Evolutionary conservation across 1,140 invertebrate species (phyloP).

Genomic region (Leptonema lineaticorne): DNA sequence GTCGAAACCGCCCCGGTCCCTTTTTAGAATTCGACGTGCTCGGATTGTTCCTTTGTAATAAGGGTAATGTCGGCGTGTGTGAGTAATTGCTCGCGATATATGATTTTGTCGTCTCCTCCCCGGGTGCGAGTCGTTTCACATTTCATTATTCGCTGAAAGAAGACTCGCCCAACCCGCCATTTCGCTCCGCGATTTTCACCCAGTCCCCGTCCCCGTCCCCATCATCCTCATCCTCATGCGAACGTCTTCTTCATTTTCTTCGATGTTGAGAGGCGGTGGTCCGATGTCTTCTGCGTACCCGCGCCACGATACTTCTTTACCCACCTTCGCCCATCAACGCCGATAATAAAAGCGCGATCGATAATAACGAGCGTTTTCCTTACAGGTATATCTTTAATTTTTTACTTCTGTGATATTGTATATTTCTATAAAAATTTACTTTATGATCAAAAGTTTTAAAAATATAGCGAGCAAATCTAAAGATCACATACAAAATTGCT

Average conservation of each 20-base stretch:
- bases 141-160: conserved; percentile 33
- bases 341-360: conserved; percentile 28
- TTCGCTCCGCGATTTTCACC: neutral
- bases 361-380: conserved; percentile 27
- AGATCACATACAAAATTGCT: too few species aligned
- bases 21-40: conserved; percentile 8
- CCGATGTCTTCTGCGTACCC: too few species aligned
- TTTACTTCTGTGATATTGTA: too few species aligned
- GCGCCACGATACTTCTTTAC: too few species aligned
- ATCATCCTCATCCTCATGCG: neutral
- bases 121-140: conserved; percentile 27
- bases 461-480: too few species aligned
- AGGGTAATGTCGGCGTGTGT: conserved; percentile 19
- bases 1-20: neutral
- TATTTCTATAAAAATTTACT: too few species aligned
- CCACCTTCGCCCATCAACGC: neutral
- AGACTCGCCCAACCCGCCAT: neutral
- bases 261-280: too few species aligned
- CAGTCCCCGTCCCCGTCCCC: neutral
- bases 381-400: too few species aligned
- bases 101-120: conserved; percentile 19
- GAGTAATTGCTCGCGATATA: conserved; percentile 18
- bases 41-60: conserved; percentile 21
- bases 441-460: too few species aligned
- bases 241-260: neutral